phyloP scores from a whole-genome alignment of 2,888 invertebrate species.

The Trissolcus brochymenae region DNA sequence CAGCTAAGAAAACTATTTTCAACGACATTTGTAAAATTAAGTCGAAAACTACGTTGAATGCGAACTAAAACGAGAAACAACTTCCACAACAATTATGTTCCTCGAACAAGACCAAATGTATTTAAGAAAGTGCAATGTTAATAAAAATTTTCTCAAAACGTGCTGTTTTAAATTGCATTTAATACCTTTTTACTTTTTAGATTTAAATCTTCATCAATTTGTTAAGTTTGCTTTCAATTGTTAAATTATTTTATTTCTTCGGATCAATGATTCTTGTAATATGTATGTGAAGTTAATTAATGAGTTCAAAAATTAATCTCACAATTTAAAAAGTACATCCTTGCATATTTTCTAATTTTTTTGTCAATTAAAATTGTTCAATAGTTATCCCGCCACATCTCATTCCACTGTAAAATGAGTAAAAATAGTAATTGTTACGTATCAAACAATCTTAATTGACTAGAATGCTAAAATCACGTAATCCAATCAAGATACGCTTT shows the following conservation, averaged over 20 bases:
- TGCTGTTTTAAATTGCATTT: not conserved
- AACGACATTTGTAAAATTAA: slow-evolving; percentile 28
- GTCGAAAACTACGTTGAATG: slow-evolving; percentile 25
- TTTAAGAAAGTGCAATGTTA: slow-evolving; percentile 72
- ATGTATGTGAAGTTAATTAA: too few species aligned
- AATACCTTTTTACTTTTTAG: not conserved
- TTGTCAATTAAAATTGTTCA: too few species aligned
- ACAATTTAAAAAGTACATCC: too few species aligned
- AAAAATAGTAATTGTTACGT: slow-evolving; percentile 1
- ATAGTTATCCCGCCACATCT: too few species aligned
- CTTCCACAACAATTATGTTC: slow-evolving; percentile 68
- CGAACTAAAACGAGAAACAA: slow-evolving; percentile 44
- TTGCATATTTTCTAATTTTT: too few species aligned
- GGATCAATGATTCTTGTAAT: too few species aligned
- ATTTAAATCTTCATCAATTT: not conserved
- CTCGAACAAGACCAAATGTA: slow-evolving; percentile 72
- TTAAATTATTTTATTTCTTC: not conserved
- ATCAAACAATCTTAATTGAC: slow-evolving; percentile 8
- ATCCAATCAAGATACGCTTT: slow-evolving; percentile 11
- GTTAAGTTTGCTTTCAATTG: not conserved
- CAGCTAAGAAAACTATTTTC: slow-evolving; percentile 26
- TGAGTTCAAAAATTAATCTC: too few species aligned
- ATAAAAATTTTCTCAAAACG: slow-evolving; percentile 60
- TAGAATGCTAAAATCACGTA: slow-evolving; percentile 6
- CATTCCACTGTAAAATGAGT: not conserved